These are phyloP conservation scores for Heterohyrax brucei DNA, from an alignment of 2,797 vertebrate genomes.

Conservation along the genomic window DNA sequence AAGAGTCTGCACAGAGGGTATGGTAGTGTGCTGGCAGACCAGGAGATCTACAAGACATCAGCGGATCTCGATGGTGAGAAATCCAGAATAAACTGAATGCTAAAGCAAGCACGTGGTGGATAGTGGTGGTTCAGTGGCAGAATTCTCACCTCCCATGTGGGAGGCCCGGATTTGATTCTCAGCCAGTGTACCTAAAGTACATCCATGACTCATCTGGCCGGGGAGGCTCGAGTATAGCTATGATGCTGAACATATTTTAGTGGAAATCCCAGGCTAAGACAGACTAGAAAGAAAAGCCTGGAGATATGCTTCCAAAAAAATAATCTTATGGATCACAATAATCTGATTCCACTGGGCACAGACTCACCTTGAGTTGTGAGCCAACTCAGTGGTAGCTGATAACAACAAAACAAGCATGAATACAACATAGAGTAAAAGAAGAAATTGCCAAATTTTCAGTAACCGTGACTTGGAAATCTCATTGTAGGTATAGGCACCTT, in stretches of 20 bases:
- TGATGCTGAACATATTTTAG: background rate
- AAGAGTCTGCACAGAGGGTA: background rate
- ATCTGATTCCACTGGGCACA: background rate
- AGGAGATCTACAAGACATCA: background rate
- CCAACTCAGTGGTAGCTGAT: background rate
- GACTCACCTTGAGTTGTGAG: background rate
- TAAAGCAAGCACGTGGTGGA: background rate
- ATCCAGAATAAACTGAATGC: slow-evolving; percentile 11
- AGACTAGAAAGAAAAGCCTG: background rate
- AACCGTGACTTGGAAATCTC: background rate
- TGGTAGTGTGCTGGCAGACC: too few relatives aligned
- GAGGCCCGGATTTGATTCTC: background rate
- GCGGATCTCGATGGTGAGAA: background rate
- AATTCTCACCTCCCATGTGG: background rate
- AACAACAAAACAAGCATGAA: slow-evolving; percentile 7
- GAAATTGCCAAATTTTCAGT: background rate
- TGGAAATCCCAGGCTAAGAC: background rate
- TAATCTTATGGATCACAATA: background rate
- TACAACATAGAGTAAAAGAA: background rate
- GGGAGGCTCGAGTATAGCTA: background rate
- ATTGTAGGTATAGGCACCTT: accelerated
- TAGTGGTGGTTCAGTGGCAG: background rate
- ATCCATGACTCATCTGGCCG: background rate
- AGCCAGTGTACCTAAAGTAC: background rate
- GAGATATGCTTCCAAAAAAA: background rate